phyloP scores from a whole-genome alignment of 1,140 invertebrate species.

The Drosophila bifasciata region DNA sequence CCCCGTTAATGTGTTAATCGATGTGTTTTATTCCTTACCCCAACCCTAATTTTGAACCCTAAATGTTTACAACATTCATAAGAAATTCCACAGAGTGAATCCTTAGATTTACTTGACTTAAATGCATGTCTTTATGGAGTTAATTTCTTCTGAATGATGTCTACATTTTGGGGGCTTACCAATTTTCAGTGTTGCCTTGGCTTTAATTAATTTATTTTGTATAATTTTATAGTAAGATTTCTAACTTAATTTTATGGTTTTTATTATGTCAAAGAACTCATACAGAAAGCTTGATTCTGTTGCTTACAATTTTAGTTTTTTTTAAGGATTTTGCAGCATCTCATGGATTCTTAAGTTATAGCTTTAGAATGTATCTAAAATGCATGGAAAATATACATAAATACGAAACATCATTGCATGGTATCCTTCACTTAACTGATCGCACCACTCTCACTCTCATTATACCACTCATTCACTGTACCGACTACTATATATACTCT shows the following conservation, averaged over 20 bases:
- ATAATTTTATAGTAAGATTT: neutral
- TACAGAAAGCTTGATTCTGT: neutral
- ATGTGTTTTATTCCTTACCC: conserved; percentile 31
- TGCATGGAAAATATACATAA: no score
- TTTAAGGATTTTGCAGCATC: neutral
- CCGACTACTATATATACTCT: no score
- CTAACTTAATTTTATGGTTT: neutral
- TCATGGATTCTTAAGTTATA: no score
- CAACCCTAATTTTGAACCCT: conserved; percentile 16
- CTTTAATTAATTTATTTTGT: neutral
- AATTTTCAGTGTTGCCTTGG: conserved; percentile 22
- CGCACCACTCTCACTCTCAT: neutral
- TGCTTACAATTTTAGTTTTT: neutral
- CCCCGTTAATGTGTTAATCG: conserved; percentile 13
- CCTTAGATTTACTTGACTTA: no score
- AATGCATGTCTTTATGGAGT: conserved; percentile 11
- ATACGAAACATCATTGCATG: no score
- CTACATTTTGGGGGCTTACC: conserved; percentile 7
- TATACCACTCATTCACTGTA: neutral
- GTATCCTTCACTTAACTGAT: no score
- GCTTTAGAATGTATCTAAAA: no score
- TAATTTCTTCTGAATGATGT: conserved; percentile 40
- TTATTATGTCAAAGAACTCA: neutral
- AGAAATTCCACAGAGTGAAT: conserved; percentile 2
- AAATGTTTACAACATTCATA: conserved; percentile 38